These are phyloP conservation scores for Eledone cirrhosa DNA, from an alignment of 2,888 invertebrate species.

Conservation along the genomic window DNA sequence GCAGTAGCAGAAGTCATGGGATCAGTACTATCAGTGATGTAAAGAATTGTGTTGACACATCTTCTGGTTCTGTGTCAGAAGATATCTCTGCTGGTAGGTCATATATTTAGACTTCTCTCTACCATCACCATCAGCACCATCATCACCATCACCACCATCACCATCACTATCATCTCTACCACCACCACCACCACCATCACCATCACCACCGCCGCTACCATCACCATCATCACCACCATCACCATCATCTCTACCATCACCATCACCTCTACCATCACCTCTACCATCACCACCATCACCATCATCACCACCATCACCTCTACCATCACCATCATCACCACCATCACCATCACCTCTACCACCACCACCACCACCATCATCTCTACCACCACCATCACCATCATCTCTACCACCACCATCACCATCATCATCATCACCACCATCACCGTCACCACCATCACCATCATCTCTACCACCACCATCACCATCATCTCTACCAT, in stretches of 20 bases:
- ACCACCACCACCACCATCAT: no score
- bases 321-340: no score
- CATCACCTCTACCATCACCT: no score
- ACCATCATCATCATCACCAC: no score
- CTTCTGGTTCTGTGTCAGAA: not conserved
- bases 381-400: no score
- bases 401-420: no score
- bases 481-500: no score
- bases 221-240: not conserved
- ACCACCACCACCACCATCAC: not conserved
- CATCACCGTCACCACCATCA: no score
- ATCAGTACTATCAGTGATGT: conserved; percentile 10
- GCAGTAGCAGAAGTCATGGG: not conserved
- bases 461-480: no score
- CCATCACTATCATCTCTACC: not conserved
- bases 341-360: no score
- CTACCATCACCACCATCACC: no score
- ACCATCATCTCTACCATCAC: not conserved
- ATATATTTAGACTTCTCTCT: not conserved
- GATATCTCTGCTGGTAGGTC: conserved; percentile 15
- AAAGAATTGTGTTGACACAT: not conserved
- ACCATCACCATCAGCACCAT: not conserved
- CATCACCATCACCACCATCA: not conserved
- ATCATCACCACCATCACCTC: no score
- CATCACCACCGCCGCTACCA: not conserved